These are phyloP conservation scores for Panopea generosa DNA, from an alignment of 2,888 invertebrate species.

Conservation along the genomic window DNA sequence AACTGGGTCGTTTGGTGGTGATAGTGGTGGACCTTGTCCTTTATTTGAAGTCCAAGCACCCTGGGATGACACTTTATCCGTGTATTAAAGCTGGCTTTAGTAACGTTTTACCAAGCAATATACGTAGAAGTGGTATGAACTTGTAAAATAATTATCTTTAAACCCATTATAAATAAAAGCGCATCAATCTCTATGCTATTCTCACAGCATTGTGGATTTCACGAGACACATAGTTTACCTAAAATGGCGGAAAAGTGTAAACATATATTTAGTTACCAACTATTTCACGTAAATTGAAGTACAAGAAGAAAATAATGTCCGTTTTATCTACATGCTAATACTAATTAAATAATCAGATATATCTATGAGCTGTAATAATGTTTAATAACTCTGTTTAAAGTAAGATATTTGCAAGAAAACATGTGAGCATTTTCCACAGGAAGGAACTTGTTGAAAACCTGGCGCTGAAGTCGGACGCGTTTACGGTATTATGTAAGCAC, in stretches of 20 bases:
- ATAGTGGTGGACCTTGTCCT: too few species aligned
- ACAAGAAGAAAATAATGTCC: too few species aligned
- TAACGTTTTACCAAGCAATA: too few species aligned
- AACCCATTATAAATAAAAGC: too few species aligned
- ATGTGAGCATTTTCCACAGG: slow-evolving; percentile 19
- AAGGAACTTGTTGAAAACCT: slow-evolving; percentile 40
- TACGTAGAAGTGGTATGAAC: too few species aligned
- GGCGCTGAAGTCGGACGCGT: slow-evolving; percentile 40
- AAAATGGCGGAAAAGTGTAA: slow-evolving; percentile 41
- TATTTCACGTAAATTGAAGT: not conserved
- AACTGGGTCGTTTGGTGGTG: too few species aligned
- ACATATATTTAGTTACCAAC: slow-evolving; percentile 27
- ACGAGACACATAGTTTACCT: not conserved
- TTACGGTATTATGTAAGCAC: too few species aligned
- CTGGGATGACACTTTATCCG: too few species aligned
- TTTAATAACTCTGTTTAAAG: not conserved
- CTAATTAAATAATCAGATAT: not conserved
- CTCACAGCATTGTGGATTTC: not conserved
- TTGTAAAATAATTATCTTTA: too few species aligned
- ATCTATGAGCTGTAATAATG: not conserved
- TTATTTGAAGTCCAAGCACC: too few species aligned
- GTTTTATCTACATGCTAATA: not conserved
- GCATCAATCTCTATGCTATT: too few species aligned
- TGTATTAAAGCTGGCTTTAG: too few species aligned
- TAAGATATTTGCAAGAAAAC: not conserved